Evolutionary conservation across 1,140 invertebrate species (phyloP).

Genomic region (Thaumatotibia leucotreta): DNA sequence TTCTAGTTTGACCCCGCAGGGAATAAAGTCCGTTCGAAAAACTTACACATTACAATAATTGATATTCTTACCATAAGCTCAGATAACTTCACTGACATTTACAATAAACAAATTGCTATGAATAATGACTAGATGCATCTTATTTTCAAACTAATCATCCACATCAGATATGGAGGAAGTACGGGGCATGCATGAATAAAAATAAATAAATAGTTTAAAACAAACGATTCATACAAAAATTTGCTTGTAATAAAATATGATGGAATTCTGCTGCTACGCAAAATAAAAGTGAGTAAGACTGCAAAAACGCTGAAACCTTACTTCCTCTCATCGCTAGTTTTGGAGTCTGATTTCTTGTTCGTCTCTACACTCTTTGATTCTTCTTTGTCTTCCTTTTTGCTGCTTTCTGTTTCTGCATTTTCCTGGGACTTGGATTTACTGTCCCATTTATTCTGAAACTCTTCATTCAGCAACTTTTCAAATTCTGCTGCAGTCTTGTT

Average conservation of each 20-base stretch:
- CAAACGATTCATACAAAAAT: conserved; percentile 41
- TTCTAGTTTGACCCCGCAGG: conserved; percentile 30
- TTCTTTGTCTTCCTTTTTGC: conserved; percentile 50
- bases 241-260: neutral
- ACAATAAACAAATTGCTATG: conserved; percentile 43
- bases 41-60: conserved; percentile 59
- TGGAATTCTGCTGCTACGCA: neutral
- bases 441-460: conserved; percentile 59
- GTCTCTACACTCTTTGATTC: conserved; percentile 26
- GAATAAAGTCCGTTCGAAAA: conserved; percentile 56
- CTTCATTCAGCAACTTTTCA: conserved; percentile 62
- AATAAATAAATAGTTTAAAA: conserved; percentile 43
- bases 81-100: conserved; percentile 69
- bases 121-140: conserved; percentile 58
- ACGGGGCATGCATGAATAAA: conserved; percentile 36
- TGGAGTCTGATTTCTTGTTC: conserved; percentile 40
- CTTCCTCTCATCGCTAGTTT: conserved; percentile 38
- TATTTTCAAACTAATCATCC: conserved; percentile 26
- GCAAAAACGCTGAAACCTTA: neutral
- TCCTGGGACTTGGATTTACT: conserved; percentile 42
- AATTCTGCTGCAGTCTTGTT: conserved; percentile 65
- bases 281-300: neutral
- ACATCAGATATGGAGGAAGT: conserved; percentile 13
- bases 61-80: conserved; percentile 62
- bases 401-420: conserved; percentile 23